Conservation (phyloP, 2,113 vertebrate species). For the Morone chrysops region DNA sequence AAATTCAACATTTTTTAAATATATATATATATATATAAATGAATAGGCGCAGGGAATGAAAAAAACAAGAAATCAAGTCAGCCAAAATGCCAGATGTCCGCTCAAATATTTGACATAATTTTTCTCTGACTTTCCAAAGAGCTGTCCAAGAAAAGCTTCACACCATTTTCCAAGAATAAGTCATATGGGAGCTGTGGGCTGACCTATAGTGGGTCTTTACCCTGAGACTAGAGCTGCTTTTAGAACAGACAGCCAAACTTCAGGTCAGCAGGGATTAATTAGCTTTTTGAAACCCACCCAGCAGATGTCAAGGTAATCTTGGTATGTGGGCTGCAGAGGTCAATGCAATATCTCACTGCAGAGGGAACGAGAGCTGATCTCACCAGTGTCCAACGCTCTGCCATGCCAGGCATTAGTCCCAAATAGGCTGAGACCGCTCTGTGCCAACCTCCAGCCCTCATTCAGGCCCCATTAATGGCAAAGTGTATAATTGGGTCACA, state of each 20-base stretch:
- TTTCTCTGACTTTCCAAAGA: slow-evolving; percentile 24
- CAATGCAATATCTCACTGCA: slow-evolving; percentile 81
- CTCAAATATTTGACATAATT: slow-evolving; percentile 40
- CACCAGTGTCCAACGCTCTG: slow-evolving; percentile 54
- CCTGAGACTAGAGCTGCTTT: slow-evolving; percentile 69
- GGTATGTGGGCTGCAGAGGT: slow-evolving; percentile 78
- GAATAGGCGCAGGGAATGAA: background rate
- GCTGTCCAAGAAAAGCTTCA: slow-evolving; percentile 35
- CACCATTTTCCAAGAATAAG: slow-evolving; percentile 39
- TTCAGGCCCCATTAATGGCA: slow-evolving; percentile 64
- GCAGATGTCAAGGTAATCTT: slow-evolving; percentile 86
- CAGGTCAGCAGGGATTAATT: slow-evolving; percentile 86
- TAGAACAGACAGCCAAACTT: slow-evolving; percentile 76
- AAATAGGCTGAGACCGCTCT: slow-evolving; percentile 51
- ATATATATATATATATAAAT: background rate
- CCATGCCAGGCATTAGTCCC: slow-evolving; percentile 53
- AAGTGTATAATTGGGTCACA: slow-evolving; percentile 61
- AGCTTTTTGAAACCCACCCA: slow-evolving; percentile 82
- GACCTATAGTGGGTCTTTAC: slow-evolving; percentile 70
- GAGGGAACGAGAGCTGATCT: slow-evolving; percentile 65
- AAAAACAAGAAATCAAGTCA: background rate
- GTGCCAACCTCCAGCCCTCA: slow-evolving; percentile 44
- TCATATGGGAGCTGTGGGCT: slow-evolving; percentile 35
- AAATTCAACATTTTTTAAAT: background rate
- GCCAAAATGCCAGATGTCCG: background rate